A percentile compares a stretch with the other conserved stretches of the same genome.
These are phyloP conservation scores for Venustaconcha ellipsiformis DNA, from an alignment of 1,140 invertebrate genomes.

Conservation along the genomic window DNA sequence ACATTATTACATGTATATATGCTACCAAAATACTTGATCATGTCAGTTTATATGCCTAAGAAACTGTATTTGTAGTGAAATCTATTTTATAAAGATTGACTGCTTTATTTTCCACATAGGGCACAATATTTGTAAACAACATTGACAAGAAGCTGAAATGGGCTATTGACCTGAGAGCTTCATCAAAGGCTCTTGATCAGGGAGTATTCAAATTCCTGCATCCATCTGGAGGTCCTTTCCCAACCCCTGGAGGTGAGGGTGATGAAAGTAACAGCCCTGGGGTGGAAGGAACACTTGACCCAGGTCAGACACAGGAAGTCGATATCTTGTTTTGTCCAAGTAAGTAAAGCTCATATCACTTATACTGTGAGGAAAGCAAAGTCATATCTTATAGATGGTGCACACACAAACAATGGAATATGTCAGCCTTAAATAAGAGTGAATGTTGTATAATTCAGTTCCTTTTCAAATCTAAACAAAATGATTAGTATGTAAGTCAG, in stretches of 20 bases:
- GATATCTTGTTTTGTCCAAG: conserved; percentile 65
- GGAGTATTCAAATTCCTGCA: conserved; percentile 66
- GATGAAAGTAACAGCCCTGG: conserved; percentile 36
- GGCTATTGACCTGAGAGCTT: conserved; percentile 59
- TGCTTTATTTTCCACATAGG: conserved; percentile 36
- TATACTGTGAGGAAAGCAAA: no score
- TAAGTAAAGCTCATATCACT: conserved; percentile 33
- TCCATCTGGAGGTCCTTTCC: conserved; percentile 56
- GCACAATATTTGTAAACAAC: conserved; percentile 62
- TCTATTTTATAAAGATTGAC: not conserved
- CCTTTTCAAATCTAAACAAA: no score
- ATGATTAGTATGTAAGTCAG: no score
- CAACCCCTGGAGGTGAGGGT: conserved; percentile 26
- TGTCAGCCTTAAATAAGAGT: no score
- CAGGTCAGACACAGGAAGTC: conserved; percentile 57
- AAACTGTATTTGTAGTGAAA: no score
- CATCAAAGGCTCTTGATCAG: conserved; percentile 51
- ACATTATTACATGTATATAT: no score
- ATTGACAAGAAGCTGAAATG: conserved; percentile 59
- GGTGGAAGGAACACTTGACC: conserved; percentile 60
- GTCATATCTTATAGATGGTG: no score
- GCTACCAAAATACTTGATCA: no score
- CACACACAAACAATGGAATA: no score
- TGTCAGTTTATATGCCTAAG: no score
- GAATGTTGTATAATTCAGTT: no score